Evolutionary conservation across 2,888 invertebrate genomes (phyloP).

Genomic region (Chelonus formosanus): DNA sequence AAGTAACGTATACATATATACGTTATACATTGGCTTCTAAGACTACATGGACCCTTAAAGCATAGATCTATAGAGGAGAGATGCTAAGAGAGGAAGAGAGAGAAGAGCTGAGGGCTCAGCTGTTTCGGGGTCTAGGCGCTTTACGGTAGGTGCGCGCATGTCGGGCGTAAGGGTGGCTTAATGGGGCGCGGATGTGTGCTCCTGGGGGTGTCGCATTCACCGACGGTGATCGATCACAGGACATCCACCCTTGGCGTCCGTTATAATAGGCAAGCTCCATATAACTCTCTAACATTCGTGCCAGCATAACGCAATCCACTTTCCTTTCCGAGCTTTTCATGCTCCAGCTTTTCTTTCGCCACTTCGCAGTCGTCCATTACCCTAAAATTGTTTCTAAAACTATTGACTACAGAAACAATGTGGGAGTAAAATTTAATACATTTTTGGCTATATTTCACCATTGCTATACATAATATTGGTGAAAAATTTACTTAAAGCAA

Average conservation of each 20-base stretch:
- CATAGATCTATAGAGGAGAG: too few species aligned
- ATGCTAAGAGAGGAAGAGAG: conserved; percentile 25
- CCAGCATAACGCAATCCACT: conserved; percentile 20
- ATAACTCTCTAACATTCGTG: conserved; percentile 6
- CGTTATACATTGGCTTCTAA: too few species aligned
- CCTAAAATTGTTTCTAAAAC: neutral
- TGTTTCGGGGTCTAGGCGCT: conserved; percentile 40
- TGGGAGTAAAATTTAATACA: neutral
- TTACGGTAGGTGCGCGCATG: conserved; percentile 49
- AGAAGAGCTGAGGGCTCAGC: conserved; percentile 40
- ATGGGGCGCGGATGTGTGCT: conserved; percentile 61
- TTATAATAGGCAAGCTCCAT: conserved; percentile 52
- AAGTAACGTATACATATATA: neutral
- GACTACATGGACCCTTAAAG: too few species aligned
- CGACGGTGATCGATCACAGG: conserved; percentile 60
- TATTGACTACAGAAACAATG: too few species aligned
- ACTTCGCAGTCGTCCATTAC: conserved; percentile 1
- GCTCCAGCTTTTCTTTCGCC: neutral
- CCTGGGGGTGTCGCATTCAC: conserved; percentile 61
- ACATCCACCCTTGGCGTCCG: conserved; percentile 56
- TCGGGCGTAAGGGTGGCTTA: conserved; percentile 55
- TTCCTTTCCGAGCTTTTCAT: conserved; percentile 7
- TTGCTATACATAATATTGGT: too few species aligned
- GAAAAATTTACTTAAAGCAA: too few species aligned
- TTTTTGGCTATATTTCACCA: too few species aligned